Conservation (phyloP, 2,113 vertebrate genomes). For the Dicrurus megarhynchus region DNA sequence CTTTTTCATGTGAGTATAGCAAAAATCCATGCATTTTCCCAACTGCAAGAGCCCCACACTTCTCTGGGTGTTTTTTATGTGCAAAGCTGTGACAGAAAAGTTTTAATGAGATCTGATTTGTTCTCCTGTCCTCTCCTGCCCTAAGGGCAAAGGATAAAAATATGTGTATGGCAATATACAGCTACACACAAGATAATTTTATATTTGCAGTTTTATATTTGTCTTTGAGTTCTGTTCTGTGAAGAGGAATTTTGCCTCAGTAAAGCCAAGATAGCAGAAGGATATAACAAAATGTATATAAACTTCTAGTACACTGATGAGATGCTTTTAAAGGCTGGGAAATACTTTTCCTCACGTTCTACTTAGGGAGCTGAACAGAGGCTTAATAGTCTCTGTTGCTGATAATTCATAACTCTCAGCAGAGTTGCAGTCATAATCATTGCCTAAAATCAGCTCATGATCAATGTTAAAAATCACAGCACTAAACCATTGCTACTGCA, state of each 20-base stretch:
- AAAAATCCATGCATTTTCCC: neutral
- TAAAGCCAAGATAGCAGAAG: neutral
- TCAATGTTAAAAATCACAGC: neutral
- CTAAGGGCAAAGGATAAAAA: neutral
- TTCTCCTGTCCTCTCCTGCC: neutral
- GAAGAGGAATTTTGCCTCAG: neutral
- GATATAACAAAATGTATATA: neutral
- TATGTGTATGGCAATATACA: neutral
- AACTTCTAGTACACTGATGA: neutral
- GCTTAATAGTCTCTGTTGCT: neutral
- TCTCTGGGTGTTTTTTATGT: neutral
- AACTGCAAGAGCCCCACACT: neutral
- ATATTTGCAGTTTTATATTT: neutral
- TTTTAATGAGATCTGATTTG: neutral
- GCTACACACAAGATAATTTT: neutral
- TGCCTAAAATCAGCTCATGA: neutral
- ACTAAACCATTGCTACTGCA: neutral
- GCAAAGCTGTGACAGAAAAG: neutral
- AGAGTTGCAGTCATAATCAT: neutral
- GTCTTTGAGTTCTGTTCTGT: neutral
- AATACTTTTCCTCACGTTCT: neutral
- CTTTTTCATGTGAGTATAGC: neutral
- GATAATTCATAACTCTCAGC: neutral
- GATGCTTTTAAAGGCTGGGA: neutral
- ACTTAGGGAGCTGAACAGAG: neutral